Percentiles rank a stretch among this genome's conserved stretches.
These are phyloP conservation scores for Edolisoma coerulescens DNA, from an alignment of 2,113 vertebrate genomes.

Conservation along the genomic window DNA sequence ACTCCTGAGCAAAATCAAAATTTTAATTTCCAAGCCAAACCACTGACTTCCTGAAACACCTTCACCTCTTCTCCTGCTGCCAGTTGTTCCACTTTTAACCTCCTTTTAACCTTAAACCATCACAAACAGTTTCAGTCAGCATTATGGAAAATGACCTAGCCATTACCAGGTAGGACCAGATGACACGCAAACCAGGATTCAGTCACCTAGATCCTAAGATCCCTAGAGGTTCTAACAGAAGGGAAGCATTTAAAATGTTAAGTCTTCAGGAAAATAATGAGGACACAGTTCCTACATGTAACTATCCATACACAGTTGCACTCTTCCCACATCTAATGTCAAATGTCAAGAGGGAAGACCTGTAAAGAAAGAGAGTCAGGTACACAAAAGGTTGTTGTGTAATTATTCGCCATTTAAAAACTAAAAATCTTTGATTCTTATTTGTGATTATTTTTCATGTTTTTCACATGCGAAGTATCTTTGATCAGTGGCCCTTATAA, in stretches of 20 bases:
- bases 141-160: background rate
- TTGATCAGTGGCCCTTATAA: background rate
- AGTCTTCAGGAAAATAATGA: background rate
- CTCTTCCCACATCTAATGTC: background rate
- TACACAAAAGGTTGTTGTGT: background rate
- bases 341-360: background rate
- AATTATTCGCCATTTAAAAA: background rate
- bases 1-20: slow-evolving; percentile 32
- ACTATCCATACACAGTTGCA: background rate
- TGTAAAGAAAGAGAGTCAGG: background rate
- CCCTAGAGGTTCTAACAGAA: background rate
- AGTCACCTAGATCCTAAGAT: background rate
- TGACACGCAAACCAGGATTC: background rate
- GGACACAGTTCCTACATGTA: background rate
- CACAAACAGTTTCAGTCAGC: background rate
- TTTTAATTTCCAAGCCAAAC: slow-evolving; percentile 7
- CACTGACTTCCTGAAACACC: slow-evolving; percentile 12
- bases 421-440: background rate
- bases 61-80: background rate
- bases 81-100: background rate
- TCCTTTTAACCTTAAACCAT: background rate
- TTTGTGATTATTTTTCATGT: background rate
- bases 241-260: background rate
- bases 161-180: background rate
- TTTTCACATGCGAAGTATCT: background rate